Conservation (phyloP, 2,888 invertebrate genomes). For the Drosophila neotestacea region DNA sequence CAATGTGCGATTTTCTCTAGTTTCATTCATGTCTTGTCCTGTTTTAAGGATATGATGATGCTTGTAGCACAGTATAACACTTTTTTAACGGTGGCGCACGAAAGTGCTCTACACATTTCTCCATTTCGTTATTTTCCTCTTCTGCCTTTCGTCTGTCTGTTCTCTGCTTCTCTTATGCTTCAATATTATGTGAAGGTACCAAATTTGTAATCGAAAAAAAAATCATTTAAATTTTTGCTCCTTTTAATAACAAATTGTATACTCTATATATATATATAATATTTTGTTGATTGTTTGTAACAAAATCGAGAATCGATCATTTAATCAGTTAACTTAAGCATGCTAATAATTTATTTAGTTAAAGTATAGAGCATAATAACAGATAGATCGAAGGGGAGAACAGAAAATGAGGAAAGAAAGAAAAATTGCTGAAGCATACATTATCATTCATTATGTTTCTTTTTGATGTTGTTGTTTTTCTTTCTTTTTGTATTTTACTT, state of each 20-base stretch:
- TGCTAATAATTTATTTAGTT: conserved; percentile 56
- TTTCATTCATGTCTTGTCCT: conserved; percentile 43
- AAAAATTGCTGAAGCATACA: conserved; percentile 55
- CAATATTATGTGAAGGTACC: conserved; percentile 12
- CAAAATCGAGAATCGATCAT: conserved; percentile 64
- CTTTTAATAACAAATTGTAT: conserved; percentile 45
- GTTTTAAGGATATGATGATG: conserved; percentile 52
- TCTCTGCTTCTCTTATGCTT: conserved; percentile 2
- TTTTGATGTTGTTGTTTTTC: conserved; percentile 13
- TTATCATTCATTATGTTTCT: conserved; percentile 1
- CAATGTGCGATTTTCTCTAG: conserved; percentile 65
- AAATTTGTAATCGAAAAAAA: conserved; percentile 51
- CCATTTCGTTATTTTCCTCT: conserved; percentile 3
- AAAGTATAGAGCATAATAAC: conserved; percentile 42
- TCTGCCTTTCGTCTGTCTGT: conserved; percentile 1
- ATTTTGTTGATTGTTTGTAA: conserved; percentile 30
- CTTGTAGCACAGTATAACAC: conserved; percentile 76
- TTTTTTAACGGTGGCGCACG: conserved; percentile 34
- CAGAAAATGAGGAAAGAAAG: conserved; percentile 21
- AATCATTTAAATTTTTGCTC: conserved; percentile 28
- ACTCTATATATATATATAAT: conserved; percentile 60
- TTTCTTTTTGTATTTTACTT: conserved; percentile 19
- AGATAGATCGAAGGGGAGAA: conserved; percentile 9
- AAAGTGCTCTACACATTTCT: conserved; percentile 32
- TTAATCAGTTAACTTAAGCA: conserved; percentile 50